These are phyloP conservation scores for Elegia similella DNA, from an alignment of 2,888 invertebrate genomes.

Conservation along the genomic window DNA sequence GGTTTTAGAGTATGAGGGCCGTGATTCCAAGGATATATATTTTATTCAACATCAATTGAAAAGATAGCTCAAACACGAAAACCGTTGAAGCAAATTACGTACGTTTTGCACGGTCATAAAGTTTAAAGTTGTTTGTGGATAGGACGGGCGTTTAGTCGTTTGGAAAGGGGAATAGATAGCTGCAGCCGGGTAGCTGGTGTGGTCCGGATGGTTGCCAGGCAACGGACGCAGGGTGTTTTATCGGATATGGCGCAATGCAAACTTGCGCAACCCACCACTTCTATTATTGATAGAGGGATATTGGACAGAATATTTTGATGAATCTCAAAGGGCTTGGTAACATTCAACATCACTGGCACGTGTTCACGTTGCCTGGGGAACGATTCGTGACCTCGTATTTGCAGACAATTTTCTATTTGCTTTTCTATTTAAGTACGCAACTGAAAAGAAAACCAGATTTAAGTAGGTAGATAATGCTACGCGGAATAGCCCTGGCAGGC, in stretches of 20 bases:
- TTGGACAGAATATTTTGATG: background rate
- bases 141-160: constrained; percentile 12
- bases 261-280: background rate
- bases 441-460: too few species aligned
- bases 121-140: constrained; percentile 14
- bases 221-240: constrained; percentile 24
- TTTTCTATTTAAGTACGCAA: background rate
- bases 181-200: constrained; percentile 26
- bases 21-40: background rate
- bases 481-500: too few species aligned
- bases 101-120: constrained; percentile 2
- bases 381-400: background rate
- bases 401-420: background rate
- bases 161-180: constrained; percentile 17
- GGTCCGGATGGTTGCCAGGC: constrained; percentile 36
- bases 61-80: background rate
- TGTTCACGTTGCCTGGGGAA: constrained; percentile 3
- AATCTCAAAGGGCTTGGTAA: background rate
- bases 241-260: constrained; percentile 9
- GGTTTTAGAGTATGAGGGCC: background rate
- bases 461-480: too few species aligned
- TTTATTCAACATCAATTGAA: background rate
- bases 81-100: background rate
- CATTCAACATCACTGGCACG: background rate
- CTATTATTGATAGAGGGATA: background rate